phyloP scores from a whole-genome alignment of 2,113 vertebrate genomes.

The Barnardius zonarius region DNA sequence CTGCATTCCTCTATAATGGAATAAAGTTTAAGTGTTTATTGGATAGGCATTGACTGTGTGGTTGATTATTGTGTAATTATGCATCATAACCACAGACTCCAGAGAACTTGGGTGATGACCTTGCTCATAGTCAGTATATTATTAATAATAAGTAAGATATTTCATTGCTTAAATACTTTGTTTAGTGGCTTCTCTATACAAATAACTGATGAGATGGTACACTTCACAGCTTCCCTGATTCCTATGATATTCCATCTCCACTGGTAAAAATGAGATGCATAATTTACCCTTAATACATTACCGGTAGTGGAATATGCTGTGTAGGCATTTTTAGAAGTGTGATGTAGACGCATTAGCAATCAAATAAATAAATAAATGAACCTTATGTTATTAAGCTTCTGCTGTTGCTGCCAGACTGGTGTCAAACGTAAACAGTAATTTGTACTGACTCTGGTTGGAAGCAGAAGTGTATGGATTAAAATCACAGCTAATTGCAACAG shows the following conservation, averaged over 20 bases:
- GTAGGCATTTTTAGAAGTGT: background rate
- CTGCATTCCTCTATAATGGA: background rate
- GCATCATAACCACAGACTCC: background rate
- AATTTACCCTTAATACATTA: background rate
- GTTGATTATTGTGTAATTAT: background rate
- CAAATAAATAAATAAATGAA: background rate
- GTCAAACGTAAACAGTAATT: background rate
- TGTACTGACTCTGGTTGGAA: background rate
- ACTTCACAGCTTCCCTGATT: background rate
- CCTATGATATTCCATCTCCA: background rate
- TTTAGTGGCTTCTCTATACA: background rate
- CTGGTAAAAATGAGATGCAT: background rate
- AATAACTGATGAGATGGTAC: background rate
- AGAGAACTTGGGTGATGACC: background rate
- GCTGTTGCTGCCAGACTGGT: background rate
- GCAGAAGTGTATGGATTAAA: background rate
- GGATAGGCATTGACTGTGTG: background rate
- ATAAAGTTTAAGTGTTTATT: conserved; percentile 2
- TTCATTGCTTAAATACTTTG: background rate
- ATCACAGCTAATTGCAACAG: background rate
- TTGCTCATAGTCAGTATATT: background rate
- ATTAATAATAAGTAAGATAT: background rate
- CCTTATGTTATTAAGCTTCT: background rate
- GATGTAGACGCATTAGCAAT: background rate
- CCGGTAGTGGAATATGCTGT: background rate